Base-by-base conservation (phyloP, 1,140 invertebrate genomes). In the Danaus melanippus region DNA sequence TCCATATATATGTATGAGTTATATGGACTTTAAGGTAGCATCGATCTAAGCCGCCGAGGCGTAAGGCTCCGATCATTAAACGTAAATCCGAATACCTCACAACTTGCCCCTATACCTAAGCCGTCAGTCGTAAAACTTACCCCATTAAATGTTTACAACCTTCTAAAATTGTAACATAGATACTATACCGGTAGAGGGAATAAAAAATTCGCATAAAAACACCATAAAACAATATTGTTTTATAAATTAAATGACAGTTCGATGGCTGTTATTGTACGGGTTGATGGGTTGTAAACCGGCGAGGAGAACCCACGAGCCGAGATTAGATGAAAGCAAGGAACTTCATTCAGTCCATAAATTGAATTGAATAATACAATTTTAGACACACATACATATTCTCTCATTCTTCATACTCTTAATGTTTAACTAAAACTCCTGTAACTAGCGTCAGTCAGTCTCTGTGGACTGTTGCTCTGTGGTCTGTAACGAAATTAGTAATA, bases 101-200 rank as follows among this genome's bases (percentile, higher is more conserved):
- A 57, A 42, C 43, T 55, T 58, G 47, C 57, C 58, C 57, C 49
- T 52, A 53, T 49, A 56, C 57, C 51, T 55, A 51, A 60, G 50
- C 59, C 65, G 69, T 65, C 60, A 66, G 64, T 77, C 70, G 74
- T 77, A 76, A 79, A 79, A 76, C 67, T 74, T 77, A 74, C 72
- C 74, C 74, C 69, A 76, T 79, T 75, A 79, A 77, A 73, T 65
- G 65, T 79, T 79, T 77, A 77, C 67, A 71, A 64, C 71, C 73
- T 66, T 69, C 71, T 62, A 75, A 73, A 71, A 69, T 61, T 69
- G 73, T 63, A 55, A 50, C 58, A 60, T 50, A 66, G 60, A 67
- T 58, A 62, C 66, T 54, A 47, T 21, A 40, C 11, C 5, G 42
- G 40, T 46, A 43, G 11, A 54, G 21, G 21, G 21, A 32, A 32